Evolutionary conservation across 2,888 invertebrate genomes (phyloP), one percentile per base, ranked within the genome.

Genomic region (Ectemnius cavifrons): DNA sequence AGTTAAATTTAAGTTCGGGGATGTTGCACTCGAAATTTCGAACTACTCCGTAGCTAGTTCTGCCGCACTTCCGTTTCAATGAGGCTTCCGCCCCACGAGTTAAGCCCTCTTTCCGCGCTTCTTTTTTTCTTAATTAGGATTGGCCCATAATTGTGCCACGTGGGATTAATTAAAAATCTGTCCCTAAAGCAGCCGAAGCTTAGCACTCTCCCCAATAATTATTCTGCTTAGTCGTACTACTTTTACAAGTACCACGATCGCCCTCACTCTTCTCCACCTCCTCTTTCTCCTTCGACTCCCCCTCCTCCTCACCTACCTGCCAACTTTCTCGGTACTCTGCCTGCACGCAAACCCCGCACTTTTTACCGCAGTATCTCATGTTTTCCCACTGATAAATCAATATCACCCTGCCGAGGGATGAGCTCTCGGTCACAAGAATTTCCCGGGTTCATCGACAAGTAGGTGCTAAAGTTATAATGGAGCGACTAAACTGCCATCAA

Each of bases 1-100:
- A 82, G 84, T 83, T 84, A 75, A 80, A 83, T 78, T 75, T 78
- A 78, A 84, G 83, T 84, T 84, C 63, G 76, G 68, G 67, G 74
- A 82, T 79, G 77, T 68, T 76, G 77, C 76, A 73, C 83, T 83
- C 71, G 13, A 77, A 81, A 66, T 83, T 81, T 60, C 75, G 46
- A 79, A 79, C 72, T 71, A 81, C 67, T 75, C 71, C 62, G 61
- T 72, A 60, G 59, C 61, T 63, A 37, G 37, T 37, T 37, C 37
- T 6, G 80, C 73, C 71, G 64, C 67, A 73, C 52, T 79, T 74
- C 67, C 68, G 49, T 80, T 80, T 81, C 83, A 64, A 82, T 67
- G 77, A 63, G 59, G 71, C 67, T 75, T 66, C 57, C 63, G 67
- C 69, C 71, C 23, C 66, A 57, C 68, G 45, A 64, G n/a, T 63